These are phyloP conservation scores for Gorilla gorilla DNA, from an alignment of 2,113 vertebrate genomes.

Conservation along the genomic window DNA sequence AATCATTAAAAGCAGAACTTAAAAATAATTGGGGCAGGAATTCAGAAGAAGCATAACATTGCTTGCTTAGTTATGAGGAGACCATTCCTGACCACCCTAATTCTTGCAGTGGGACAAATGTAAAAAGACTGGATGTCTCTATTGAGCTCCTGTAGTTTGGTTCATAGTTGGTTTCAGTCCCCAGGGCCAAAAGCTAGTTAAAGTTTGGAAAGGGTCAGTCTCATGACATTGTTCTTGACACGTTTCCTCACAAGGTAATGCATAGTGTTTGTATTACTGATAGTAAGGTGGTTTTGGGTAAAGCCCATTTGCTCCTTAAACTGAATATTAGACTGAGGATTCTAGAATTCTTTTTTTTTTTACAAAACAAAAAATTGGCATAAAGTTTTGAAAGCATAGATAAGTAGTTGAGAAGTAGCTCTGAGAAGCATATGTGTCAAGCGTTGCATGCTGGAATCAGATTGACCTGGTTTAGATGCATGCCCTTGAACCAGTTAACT, in stretches of 20 bases:
- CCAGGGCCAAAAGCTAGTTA: background rate
- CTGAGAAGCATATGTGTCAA: background rate
- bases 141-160: background rate
- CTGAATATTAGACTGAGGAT: background rate
- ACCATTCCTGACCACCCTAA: background rate
- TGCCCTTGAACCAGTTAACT: background rate
- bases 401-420: background rate
- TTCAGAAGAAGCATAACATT: background rate
- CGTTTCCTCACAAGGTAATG: background rate
- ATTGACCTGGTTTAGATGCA: background rate
- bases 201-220: background rate
- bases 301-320: background rate
- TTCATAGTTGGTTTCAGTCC: background rate
- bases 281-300: background rate
- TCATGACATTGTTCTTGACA: background rate
- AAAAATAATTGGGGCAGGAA: background rate
- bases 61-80: background rate
- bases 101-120: background rate
- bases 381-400: background rate
- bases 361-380: background rate
- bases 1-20: background rate
- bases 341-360: background rate
- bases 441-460: background rate
- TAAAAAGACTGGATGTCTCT: background rate
- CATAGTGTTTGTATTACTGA: background rate